Evolutionary conservation across 2,113 vertebrate species (phyloP), one percentile per base, ranked within the genome.

Genomic region (Hippocampus barbouri): DNA sequence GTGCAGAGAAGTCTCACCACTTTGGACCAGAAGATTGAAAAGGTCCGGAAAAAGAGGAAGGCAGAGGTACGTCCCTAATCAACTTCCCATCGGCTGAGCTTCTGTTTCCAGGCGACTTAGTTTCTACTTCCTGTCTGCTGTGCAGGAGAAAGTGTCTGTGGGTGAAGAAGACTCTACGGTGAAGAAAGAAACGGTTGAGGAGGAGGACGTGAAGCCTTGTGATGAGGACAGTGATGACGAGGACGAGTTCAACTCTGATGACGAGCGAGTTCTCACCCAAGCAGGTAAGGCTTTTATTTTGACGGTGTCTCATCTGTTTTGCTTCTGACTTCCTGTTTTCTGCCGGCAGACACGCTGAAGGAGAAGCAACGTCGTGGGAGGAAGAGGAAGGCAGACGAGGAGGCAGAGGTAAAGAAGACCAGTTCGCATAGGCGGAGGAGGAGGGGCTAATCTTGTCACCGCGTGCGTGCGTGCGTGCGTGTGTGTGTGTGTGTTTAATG

Each of bases 1-100:
- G 54, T 75, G 25, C 75, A 98, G 97, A 95, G 85, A 88, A 87
- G 89, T 1, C 89, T 92, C 2, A 98, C 97, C 0, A 99, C 95
- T 0, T 80, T 99, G 78, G 97, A 99, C 71, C 94, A 98, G 84
- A 99, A 99, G 89, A 99, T 99, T 2, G 96, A 97, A 63, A 94
- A 94, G 83, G 92, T 99, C 63, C 90, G 97, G 16, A 95, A 95
- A 89, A 94, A 93, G 54, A 94, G 96, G 76, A 97, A 93, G 77
- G 81, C 83, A 0, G 93, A 95, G 92, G 95, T 96, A 30, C 85
- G 91, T 56, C 3, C 5, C 4, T 2, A 0, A n/a, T 23, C 30
- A 45, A 8, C 14, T 68, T 62, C 66, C 16, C 16, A 20, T 34
- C 27, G 8, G 9, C 18, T 1, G 30, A 34, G 18, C 51, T 3